Conservation (phyloP, 2,113 vertebrate species). For the Hyperoodon ampullatus region DNA sequence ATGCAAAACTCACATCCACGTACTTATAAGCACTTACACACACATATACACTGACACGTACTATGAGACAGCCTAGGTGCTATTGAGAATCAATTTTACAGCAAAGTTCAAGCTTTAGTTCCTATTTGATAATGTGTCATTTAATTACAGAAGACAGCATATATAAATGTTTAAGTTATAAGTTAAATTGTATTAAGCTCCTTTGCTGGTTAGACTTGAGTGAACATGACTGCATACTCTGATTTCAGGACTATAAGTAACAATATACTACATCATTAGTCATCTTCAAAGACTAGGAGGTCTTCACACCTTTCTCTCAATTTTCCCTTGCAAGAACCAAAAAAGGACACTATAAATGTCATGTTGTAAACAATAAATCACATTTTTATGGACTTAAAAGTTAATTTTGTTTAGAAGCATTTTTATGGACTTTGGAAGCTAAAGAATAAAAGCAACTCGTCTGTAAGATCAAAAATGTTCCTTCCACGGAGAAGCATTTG, state of each 20-base stretch:
- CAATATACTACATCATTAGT: slow-evolving; percentile 71
- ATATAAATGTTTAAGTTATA: background rate
- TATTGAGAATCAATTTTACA: background rate
- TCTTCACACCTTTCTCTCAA: slow-evolving; percentile 85
- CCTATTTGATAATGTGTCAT: background rate
- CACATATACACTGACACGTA: background rate
- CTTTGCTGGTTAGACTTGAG: background rate
- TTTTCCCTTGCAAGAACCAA: slow-evolving; percentile 82
- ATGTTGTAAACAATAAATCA: slow-evolving; percentile 85
- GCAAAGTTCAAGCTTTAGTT: slow-evolving; percentile 51
- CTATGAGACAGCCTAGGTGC: background rate
- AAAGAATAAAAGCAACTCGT: slow-evolving; percentile 74
- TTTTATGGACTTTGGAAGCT: slow-evolving; percentile 86
- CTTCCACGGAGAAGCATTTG: slow-evolving; percentile 63
- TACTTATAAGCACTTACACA: background rate
- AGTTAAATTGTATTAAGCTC: background rate
- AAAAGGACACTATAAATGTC: slow-evolving; percentile 85
- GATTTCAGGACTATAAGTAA: slow-evolving; percentile 80
- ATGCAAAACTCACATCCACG: background rate
- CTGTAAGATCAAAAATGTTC: slow-evolving; percentile 85
- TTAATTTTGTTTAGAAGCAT: slow-evolving; percentile 87
- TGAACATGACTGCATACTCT: slow-evolving; percentile 55
- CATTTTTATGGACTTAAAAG: slow-evolving; percentile 86
- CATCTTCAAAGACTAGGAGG: slow-evolving; percentile 84
- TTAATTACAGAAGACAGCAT: slow-evolving; percentile 14